Base-by-base conservation (phyloP, 2,888 invertebrate genomes). In the Hirtodrosophila alboralis region DNA sequence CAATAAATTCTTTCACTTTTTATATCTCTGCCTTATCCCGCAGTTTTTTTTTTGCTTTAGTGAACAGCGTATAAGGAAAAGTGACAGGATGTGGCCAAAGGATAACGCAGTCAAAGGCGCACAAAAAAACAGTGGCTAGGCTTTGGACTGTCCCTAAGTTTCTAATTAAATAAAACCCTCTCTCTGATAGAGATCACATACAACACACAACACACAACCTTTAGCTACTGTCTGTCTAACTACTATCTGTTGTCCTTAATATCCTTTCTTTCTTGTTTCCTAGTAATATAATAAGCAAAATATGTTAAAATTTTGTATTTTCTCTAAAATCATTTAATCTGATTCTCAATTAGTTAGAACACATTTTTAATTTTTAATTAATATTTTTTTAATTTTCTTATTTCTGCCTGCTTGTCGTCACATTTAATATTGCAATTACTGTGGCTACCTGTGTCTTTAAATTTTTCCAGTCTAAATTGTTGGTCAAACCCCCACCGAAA, bases 151-250 rank as follows among this genome's bases (percentile, higher is more conserved):
- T 56, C 51, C 34, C 33, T 44, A 7, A 47, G 49, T 45, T 57
- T 23, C 26, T 61, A 73, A 73, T 75, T 70, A 73, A 66, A 58
- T 59, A 45, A n/a, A n/a, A n/a, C n/a, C 45, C 44, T 56, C 60
- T 38, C 23, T 51, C 34, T 14, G 63, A 68, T 68, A 68, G 51
- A 10, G 36, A 68, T 68, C 57, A 51, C n/a, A n/a, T n/a, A n/a
- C n/a, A n/a, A n/a, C n/a, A 30, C 16, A 7, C n/a, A 3, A 0
- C 26, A 18, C 13, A 33, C 21, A 36, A 34, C 40, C 47, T 62
- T 37, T 18, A 9, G 70, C 72, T 71, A 59, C 72, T 53, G 58
- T 52, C 10, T 33, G 10, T 18, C 26, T n/a, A 12, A 23, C 6
- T 8, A 7, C 23, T 26, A 36, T 33, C 47, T 16, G 14, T 3